Base-by-base conservation (phyloP, 2,888 invertebrate species). In the Acholoe squamosa region DNA sequence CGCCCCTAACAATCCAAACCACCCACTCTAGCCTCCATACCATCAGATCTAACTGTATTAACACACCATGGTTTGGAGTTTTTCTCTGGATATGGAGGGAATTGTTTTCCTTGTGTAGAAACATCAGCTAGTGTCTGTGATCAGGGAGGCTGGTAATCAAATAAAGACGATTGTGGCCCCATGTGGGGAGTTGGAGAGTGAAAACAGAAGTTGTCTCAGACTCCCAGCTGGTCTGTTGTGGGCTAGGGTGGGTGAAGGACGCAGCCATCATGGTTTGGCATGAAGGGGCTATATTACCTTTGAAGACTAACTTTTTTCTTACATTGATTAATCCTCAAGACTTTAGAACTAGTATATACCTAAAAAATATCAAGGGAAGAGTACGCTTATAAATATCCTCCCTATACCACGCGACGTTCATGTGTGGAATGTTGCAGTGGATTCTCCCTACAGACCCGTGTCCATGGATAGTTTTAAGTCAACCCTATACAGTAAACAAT, bases 91-190 rank as follows among this genome's bases (percentile, higher is more conserved):
- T 25, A n/a, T 25, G 0, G 16, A 31, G 76, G n/a, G 80, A 43
- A 80, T 80, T 80, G 80, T 80, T 16, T 80, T 43, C 16, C 43
- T 43, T 14, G 43, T 34, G 80, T 22, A 80, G 43, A 7, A n/a
- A 16, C 25, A 34, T 25, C 3, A 19, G n/a, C 34, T 10, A 80
- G n/a, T 43, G 43, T 43, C 10, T 43, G 43, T 43, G 43, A 43
- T 43, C 5, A 43, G 43, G 43, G 12, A 33, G 16, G 80, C 80
- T 33, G 43, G 31, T 80, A 80, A 80, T 80, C 34, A 33, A 43
- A 80, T 80, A 80, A 80, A 19, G 80, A 80, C 80, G 34, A 80
- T 33, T 80, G 80, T 34, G 80, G 34, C 80, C 1, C 34, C 34
- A 22, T 10, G 80, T 25, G 80, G 34, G 34, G 16, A 16, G 19